Percentiles rank a stretch among this genome's conserved stretches.
Conservation (phyloP, 2,113 vertebrate species). For the Struthidea cinerea region DNA sequence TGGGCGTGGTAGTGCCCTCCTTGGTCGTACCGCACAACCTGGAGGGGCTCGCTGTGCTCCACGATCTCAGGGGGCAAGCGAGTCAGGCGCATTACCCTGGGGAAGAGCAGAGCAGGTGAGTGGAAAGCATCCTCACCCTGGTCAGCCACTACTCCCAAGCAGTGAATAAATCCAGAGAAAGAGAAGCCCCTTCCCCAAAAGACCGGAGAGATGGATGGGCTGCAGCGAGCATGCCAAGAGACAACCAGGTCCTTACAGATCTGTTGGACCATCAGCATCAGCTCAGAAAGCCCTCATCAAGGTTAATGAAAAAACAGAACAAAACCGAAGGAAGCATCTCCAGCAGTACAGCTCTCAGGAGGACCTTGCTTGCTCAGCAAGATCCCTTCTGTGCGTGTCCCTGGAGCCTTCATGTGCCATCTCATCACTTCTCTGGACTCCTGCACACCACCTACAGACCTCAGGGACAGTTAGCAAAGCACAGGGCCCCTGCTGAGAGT, state of each 20-base stretch:
- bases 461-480: conserved; percentile 44
- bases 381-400: neutral
- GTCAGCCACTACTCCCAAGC: neutral
- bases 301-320: neutral
- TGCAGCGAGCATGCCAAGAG: conserved; percentile 6
- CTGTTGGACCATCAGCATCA: neutral
- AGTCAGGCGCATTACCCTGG: conserved; percentile 88
- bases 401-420: conserved; percentile 36
- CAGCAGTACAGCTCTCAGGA: conserved; percentile 19
- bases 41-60: conserved; percentile 91
- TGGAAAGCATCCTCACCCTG: neutral
- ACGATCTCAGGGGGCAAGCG: conserved; percentile 85
- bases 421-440: conserved; percentile 15
- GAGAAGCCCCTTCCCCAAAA: conserved; percentile 26
- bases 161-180: neutral
- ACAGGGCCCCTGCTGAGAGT: conserved; percentile 20
- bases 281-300: neutral
- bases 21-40: conserved; percentile 88
- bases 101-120: neutral
- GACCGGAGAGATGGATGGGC: neutral
- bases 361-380: conserved; percentile 20
- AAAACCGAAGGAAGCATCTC: neutral
- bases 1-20: conserved; percentile 93
- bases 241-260: neutral
- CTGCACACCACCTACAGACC: conserved; percentile 45